Conservation (phyloP, 2,888 invertebrate genomes). For the Subacronicta megacephala region DNA sequence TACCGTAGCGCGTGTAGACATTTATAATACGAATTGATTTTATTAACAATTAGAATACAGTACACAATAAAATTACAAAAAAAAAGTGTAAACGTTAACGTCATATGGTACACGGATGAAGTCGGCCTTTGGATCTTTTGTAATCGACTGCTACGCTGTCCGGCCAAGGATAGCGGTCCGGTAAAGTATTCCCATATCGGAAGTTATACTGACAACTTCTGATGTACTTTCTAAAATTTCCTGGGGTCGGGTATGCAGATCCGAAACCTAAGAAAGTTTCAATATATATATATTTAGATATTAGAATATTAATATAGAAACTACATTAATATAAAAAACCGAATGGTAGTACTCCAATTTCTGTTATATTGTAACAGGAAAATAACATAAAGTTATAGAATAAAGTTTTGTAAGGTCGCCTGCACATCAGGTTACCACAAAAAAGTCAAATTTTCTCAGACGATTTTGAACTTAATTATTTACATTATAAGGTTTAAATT, state of each 20-base stretch:
- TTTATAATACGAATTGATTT: slow-evolving; percentile 7
- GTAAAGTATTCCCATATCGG: slow-evolving; percentile 54
- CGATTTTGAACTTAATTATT: too few relatives aligned
- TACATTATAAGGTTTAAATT: too few relatives aligned
- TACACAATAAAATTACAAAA: slow-evolving; percentile 5
- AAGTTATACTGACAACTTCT: slow-evolving; percentile 70
- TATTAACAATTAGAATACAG: slow-evolving; percentile 2
- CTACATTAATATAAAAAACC: slow-evolving; percentile 42
- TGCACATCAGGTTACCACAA: too few relatives aligned
- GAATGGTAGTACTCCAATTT: slow-evolving; percentile 11
- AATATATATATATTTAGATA: slow-evolving; percentile 5
- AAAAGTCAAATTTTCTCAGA: too few relatives aligned
- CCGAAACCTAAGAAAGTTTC: slow-evolving; percentile 79
- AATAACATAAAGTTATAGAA: too few relatives aligned
- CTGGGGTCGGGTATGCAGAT: slow-evolving; percentile 90
- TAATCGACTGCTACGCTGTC: slow-evolving; percentile 41
- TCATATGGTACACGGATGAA: slow-evolving; percentile 24
- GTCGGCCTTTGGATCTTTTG: slow-evolving; percentile 30
- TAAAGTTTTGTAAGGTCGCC: too few relatives aligned
- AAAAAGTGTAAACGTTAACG: slow-evolving; percentile 6
- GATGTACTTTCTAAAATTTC: slow-evolving; percentile 86
- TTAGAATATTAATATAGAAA: slow-evolving; percentile 4
- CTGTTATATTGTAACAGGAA: slow-evolving; percentile 24
- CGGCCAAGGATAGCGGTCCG: slow-evolving; percentile 62
- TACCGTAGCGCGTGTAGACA: slow-evolving; percentile 8